Percentiles rank a stretch among this genome's conserved stretches.
Evolutionary conservation across 2,888 invertebrate genomes (phyloP).

Genomic region (Venustoraphidia nigricollis): DNA sequence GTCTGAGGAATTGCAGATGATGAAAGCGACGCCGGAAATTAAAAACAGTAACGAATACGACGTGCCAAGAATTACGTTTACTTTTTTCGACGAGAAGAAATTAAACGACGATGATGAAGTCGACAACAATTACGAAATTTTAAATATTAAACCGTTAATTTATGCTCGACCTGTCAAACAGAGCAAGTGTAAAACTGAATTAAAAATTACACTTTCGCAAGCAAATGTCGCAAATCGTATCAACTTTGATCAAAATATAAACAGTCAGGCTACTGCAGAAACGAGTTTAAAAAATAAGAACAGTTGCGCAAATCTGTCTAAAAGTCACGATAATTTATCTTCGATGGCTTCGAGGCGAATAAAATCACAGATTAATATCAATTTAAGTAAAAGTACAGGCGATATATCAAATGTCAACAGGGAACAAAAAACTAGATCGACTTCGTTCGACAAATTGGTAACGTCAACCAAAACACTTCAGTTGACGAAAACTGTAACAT

Average conservation of each 20-base stretch:
- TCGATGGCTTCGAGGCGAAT: too few species aligned
- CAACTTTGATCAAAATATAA: too few species aligned
- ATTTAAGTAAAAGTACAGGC: too few species aligned
- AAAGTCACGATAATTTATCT: neutral
- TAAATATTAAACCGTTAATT: constrained; percentile 15
- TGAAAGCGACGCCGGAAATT: constrained; percentile 1
- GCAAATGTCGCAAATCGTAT: neutral
- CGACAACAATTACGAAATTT: constrained; percentile 9
- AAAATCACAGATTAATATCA: too few species aligned
- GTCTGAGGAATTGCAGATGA: constrained; percentile 1
- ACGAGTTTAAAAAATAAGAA: neutral
- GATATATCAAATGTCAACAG: too few species aligned
- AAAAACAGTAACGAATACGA: constrained; percentile 22
- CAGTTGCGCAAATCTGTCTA: neutral
- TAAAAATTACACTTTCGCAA: neutral
- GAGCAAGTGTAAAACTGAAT: constrained; percentile 3
- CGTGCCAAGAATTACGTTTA: constrained; percentile 27
- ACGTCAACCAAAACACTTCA: too few species aligned
- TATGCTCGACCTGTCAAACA: neutral
- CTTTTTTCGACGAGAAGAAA: constrained; percentile 21
- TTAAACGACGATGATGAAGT: constrained; percentile 1
- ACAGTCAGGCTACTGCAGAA: neutral
- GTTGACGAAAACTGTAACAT: too few species aligned
- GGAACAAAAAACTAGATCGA: too few species aligned
- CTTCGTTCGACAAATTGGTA: too few species aligned